Evolutionary conservation across 2,888 invertebrate species (phyloP).

Genomic region (Hypercompe scribonia): DNA sequence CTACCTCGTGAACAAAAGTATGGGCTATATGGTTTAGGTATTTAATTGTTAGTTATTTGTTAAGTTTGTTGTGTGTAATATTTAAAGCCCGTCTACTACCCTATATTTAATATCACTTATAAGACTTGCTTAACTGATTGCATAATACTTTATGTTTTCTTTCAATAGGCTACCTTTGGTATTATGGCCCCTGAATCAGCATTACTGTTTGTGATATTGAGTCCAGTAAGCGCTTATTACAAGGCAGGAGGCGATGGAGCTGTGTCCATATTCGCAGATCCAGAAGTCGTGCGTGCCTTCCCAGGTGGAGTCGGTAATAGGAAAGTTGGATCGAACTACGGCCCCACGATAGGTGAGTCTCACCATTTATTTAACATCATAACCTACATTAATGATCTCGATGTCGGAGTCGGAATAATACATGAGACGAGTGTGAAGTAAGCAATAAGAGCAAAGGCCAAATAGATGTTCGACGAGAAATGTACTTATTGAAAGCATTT

Average conservation of each 20-base stretch:
- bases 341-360: slow-evolving; percentile 90
- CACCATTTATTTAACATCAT: not conserved
- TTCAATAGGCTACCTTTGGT: slow-evolving; percentile 94
- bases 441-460: too few relatives aligned
- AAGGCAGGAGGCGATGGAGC: slow-evolving; percentile 88
- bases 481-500: too few relatives aligned
- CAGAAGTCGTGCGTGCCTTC: slow-evolving; percentile 94
- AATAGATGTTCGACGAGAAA: too few relatives aligned
- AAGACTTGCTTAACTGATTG: not conserved
- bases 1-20: too few relatives aligned
- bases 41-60: too few relatives aligned
- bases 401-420: not conserved
- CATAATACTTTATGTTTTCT: not conserved
- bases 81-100: too few relatives aligned
- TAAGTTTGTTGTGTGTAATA: too few relatives aligned
- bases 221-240: slow-evolving; percentile 98
- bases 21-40: too few relatives aligned
- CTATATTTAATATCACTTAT: too few relatives aligned
- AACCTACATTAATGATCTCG: not conserved
- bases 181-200: slow-evolving; percentile 95
- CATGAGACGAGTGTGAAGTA: not conserved
- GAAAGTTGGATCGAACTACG: slow-evolving; percentile 98
- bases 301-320: slow-evolving; percentile 97
- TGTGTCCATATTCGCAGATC: slow-evolving; percentile 96
- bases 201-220: slow-evolving; percentile 95